These are phyloP conservation scores for Agrilus mali DNA, from an alignment of 2,888 invertebrate species.

Conservation along the genomic window DNA sequence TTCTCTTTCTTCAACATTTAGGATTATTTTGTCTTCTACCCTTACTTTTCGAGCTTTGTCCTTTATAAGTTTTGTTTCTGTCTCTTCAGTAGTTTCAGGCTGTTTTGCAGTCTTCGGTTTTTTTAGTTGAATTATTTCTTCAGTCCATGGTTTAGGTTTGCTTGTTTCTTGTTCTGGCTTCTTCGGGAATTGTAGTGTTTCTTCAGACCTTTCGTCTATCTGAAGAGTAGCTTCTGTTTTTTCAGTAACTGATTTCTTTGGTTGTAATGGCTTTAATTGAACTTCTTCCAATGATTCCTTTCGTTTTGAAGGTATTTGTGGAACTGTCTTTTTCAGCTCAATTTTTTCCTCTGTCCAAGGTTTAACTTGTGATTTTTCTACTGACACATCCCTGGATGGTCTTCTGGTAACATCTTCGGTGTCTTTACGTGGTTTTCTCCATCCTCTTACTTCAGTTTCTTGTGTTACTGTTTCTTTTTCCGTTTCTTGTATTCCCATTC, in stretches of 20 bases:
- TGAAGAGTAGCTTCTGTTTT: constrained; percentile 7
- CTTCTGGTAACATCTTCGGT: too few species aligned
- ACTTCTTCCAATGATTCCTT: constrained; percentile 38
- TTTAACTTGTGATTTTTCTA: constrained; percentile 24
- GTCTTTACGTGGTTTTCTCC: constrained; percentile 11
- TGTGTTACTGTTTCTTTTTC: constrained; percentile 1
- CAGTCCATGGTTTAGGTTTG: constrained; percentile 7
- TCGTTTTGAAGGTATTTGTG: constrained; percentile 34
- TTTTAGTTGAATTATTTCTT: constrained; percentile 9
- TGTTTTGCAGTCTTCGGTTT: constrained; percentile 2
- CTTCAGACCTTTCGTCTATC: constrained; percentile 8
- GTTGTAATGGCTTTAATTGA: constrained; percentile 34
- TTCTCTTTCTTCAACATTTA: neutral
- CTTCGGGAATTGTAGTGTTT: constrained; percentile 7
- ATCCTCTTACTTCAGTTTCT: constrained; percentile 6
- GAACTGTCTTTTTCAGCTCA: constrained; percentile 36
- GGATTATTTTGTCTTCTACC: constrained; percentile 1
- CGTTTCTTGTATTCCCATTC: constrained; percentile 14
- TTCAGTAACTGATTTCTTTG: constrained; percentile 8
- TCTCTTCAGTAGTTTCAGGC: constrained; percentile 3
- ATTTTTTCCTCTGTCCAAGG: constrained; percentile 56
- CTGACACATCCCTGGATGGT: neutral
- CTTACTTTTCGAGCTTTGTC: neutral
- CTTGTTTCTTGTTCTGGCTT: neutral
- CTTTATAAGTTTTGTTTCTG: constrained; percentile 1